Percentiles rank a stretch among this genome's conserved stretches.
Evolutionary conservation across 2,113 vertebrate species (phyloP).

Genomic region (Notiomystis cincta): DNA sequence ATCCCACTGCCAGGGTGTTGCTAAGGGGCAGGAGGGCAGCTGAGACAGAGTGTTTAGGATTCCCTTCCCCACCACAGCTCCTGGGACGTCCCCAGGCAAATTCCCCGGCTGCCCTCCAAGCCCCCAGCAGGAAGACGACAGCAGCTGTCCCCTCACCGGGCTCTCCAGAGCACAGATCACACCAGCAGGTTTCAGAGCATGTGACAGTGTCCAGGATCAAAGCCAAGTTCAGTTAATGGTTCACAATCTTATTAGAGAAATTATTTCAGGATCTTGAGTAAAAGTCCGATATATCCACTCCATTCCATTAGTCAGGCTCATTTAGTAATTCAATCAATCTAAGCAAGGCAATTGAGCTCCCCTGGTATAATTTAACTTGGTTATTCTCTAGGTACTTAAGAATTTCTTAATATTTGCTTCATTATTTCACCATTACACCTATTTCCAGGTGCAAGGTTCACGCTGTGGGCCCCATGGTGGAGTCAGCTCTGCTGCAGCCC

Average conservation of each 20-base stretch:
- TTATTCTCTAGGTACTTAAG: slow-evolving; percentile 46
- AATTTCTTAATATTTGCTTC: slow-evolving; percentile 59
- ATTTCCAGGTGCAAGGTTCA: slow-evolving; percentile 6
- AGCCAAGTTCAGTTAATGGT: slow-evolving; percentile 70
- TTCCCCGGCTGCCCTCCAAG: background rate
- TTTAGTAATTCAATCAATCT: slow-evolving; percentile 72
- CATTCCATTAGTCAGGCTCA: slow-evolving; percentile 68
- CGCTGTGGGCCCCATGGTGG: background rate
- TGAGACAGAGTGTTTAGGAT: rapidly evolving
- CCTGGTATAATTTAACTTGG: slow-evolving; percentile 54
- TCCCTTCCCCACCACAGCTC: background rate
- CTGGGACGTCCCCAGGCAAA: rapidly evolving
- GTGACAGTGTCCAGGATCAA: slow-evolving; percentile 35
- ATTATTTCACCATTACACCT: slow-evolving; percentile 56
- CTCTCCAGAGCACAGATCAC: background rate
- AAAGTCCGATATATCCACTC: slow-evolving; percentile 62
- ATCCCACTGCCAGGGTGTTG: background rate
- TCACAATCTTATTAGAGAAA: slow-evolving; percentile 69
- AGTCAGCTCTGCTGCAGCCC: background rate
- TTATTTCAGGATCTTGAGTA: slow-evolving; percentile 64
- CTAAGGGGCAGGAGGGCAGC: background rate
- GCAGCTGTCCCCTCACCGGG: background rate
- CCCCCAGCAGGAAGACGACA: rapidly evolving
- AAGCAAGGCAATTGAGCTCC: slow-evolving; percentile 59
- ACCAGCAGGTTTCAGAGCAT: background rate